phyloP scores from a whole-genome alignment of 1,140 invertebrate species.

The Drosophila varians region DNA sequence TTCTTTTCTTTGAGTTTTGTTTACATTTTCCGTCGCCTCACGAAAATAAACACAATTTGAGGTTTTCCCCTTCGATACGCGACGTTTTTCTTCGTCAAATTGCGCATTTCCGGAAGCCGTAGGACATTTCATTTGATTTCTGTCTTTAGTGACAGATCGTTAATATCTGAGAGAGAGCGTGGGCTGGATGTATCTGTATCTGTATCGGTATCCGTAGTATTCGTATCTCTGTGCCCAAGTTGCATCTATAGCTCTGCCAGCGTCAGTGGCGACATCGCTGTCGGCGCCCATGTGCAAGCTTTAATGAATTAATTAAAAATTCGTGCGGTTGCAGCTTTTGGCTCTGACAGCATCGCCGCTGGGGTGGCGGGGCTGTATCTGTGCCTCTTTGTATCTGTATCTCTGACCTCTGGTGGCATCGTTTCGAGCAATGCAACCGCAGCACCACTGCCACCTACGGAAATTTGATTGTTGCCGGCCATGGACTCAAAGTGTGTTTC shows the following conservation, averaged over 20 bases:
- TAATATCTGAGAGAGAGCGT: conserved; percentile 37
- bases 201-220: conserved; percentile 9
- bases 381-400: conserved; percentile 14
- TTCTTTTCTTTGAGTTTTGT: conserved; percentile 20
- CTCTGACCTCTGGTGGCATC: conserved; percentile 55
- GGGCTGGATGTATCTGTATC: conserved; percentile 3
- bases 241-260: conserved; percentile 28
- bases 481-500: conserved; percentile 38
- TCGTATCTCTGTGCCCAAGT: background rate
- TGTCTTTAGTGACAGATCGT: conserved; percentile 39
- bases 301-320: conserved; percentile 79
- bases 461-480: conserved; percentile 45
- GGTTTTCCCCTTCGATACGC: conserved; percentile 11
- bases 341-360: conserved; percentile 10
- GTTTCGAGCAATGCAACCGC: conserved; percentile 33
- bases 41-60: conserved; percentile 33
- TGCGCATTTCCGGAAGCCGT: conserved; percentile 70
- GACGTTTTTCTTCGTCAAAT: conserved; percentile 40
- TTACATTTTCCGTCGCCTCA: conserved; percentile 25
- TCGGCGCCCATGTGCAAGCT: conserved; percentile 63
- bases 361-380: conserved; percentile 8
- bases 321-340: conserved; percentile 20
- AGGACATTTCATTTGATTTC: conserved; percentile 37
- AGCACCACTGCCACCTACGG: conserved; percentile 47
- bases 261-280: conserved; percentile 6